Base-by-base conservation (phyloP, 2,797 vertebrate genomes). In the Thaleichthys pacificus region DNA sequence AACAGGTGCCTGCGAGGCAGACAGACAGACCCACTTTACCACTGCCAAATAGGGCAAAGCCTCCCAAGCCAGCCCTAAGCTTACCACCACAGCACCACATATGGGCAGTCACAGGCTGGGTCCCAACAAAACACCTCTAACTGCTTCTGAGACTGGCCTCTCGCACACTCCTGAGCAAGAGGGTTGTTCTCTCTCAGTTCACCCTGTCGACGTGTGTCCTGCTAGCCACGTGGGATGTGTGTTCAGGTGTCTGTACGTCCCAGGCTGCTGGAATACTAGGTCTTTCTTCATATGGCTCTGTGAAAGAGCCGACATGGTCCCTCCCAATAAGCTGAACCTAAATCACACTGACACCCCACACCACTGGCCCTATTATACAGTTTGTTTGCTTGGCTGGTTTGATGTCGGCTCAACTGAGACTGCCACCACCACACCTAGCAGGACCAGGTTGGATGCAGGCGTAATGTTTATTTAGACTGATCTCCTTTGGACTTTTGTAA, bases 291-390 rank as follows among this genome's bases (percentile, higher is more conserved):
- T 66, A 51, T 77, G 63, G 74, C 80, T 75, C 66, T 77, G 35
- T 81, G 82, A 77, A 80, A 79, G 85, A 80, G 85, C 87, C 82
- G 76, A 80, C 79, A 30, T 5, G 62, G 69, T 74, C 72, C 26
- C 79, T 79, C 78, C 71, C 66, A 75, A 84, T 83, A 86, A 87
- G 81, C 73, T 72, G 78, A 91, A 69, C 79, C 83, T 86, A 77
- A 85, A 86, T 84, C 79, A 70, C 79, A 73, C 79, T 75, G 87
- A 86, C 86, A 83, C 69, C 71, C 80, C 82, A 77, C 47, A 73
- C 78, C 64, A 69, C 77, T 77, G 74, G 74, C 74, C 70, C 68
- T 71, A 57, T 84, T 89, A 19, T 76, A 72, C 63, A 68, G 73
- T 56, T 68, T 58, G 70, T 76, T 32, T 77, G 67, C 70, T 58